Base-by-base conservation (phyloP, 2,888 invertebrate species). In the Lacanobia wlatinum region DNA sequence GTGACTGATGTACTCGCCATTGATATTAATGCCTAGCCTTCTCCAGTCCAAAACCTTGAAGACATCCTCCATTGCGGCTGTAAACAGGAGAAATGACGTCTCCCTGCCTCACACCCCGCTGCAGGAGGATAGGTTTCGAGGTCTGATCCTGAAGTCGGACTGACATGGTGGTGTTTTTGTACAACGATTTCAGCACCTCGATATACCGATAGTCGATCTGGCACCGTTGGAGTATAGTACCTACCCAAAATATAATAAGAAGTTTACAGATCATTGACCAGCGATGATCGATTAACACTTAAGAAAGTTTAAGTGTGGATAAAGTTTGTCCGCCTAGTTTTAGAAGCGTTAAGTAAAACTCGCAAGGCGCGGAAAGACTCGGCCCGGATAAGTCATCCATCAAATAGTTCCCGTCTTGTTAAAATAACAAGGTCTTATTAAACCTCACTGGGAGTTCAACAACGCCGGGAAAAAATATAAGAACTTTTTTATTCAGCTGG, bases 221-320 rank as follows among this genome's bases (percentile, higher is more conserved):
- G n/a, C n/a, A n/a, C n/a, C n/a, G n/a, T n/a, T n/a, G n/a, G n/a
- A n/a, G n/a, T n/a, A n/a, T n/a, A n/a, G n/a, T n/a, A n/a, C n/a
- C n/a, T n/a, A n/a, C n/a, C n/a, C n/a, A 83, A 80, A 80, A 77
- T 79, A 84, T 82, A 84, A 84, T 84, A 62, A 55, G 48, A 74
- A 80, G 88, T 90, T 89, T 84, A 89, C 89, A 91, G 92, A 91
- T 91, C 92, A 89, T 92, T 92, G 92, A 86, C 90, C 89, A 93
- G 84, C 83, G 88, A 92, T 94, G 93, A 94, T 94, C 93, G 94
- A 94, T 94, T 92, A 94, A 91, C 89, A 91, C 91, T 93, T 89
- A 82, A 76, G 88, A 88, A 90, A 90, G 89, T 92, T 91, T 89
- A 90, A 93, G 92, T 92, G 90, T 88, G 90, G 87, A 84, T 88